These are phyloP conservation scores for Alosa sapidissima DNA, from an alignment of 2,797 vertebrate species.

Conservation along the genomic window DNA sequence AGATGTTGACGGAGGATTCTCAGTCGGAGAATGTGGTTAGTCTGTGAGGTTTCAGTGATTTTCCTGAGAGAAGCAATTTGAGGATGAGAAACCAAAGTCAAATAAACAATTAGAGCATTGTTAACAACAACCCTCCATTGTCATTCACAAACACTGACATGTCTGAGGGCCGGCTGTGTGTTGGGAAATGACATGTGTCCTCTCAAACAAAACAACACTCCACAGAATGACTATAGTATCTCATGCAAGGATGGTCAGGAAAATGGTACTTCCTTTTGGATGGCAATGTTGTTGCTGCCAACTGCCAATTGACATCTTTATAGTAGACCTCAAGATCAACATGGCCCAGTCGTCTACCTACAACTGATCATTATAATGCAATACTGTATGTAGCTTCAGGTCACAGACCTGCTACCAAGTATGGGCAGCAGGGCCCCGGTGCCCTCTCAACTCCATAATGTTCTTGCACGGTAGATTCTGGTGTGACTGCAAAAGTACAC, in stretches of 20 bases:
- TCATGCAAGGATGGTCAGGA: not conserved
- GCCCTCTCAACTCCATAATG: not conserved
- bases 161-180: not conserved
- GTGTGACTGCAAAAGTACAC: not conserved
- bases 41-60: not conserved
- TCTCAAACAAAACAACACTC: not conserved
- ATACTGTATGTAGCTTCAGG: not conserved
- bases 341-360: not conserved
- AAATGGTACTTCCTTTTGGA: not conserved
- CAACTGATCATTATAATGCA: not conserved
- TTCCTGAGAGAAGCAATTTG: conserved; percentile 4
- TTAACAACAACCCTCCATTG: not conserved
- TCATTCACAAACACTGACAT: not conserved
- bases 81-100: conserved; percentile 16
- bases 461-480: not conserved
- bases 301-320: not conserved
- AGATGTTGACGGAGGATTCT: not conserved
- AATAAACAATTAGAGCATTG: conserved; percentile 16
- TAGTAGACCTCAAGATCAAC: not conserved
- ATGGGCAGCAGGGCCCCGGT: not conserved
- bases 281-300: not conserved
- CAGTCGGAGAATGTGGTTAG: conserved; percentile 9
- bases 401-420: not conserved
- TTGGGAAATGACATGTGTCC: not conserved
- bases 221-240: not conserved